A percentile compares a stretch with the other conserved stretches of the same genome.
Evolutionary conservation across 1,140 invertebrate genomes (phyloP).

Genomic region (Hesperophylax magnus): DNA sequence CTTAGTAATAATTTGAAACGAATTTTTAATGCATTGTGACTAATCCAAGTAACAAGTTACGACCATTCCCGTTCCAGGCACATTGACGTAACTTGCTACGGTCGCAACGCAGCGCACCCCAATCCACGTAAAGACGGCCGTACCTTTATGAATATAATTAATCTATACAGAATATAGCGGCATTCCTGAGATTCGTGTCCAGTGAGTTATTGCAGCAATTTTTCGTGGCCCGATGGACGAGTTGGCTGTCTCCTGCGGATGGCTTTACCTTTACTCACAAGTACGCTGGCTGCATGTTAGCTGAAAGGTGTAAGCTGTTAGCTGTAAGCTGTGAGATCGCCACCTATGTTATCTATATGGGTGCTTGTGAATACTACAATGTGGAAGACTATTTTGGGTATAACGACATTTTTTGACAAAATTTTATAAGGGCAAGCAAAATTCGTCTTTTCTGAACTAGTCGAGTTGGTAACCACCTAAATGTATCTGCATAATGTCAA

Average conservation of each 20-base stretch:
- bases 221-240: constrained; percentile 24
- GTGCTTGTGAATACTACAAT: too few relatives aligned
- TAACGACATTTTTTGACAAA: too few relatives aligned
- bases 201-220: constrained; percentile 26
- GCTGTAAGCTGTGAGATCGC: too few relatives aligned
- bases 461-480: too few relatives aligned
- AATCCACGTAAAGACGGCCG: not conserved
- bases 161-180: constrained; percentile 24
- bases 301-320: too few relatives aligned
- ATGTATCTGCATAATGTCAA: too few relatives aligned
- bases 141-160: constrained; percentile 25
- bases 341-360: too few relatives aligned
- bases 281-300: not conserved
- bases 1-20: too few relatives aligned
- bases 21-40: not conserved
- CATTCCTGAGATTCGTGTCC: constrained; percentile 30
- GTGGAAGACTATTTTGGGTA: too few relatives aligned
- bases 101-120: not conserved
- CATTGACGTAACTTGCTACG: not conserved
- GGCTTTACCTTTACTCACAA: not conserved
- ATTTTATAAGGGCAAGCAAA: too few relatives aligned
- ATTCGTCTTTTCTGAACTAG: too few relatives aligned
- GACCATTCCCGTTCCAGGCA: not conserved
- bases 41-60: not conserved
- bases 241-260: not conserved